These are phyloP conservation scores for Helogale parvula DNA, from an alignment of 2,113 vertebrate species.

Conservation along the genomic window DNA sequence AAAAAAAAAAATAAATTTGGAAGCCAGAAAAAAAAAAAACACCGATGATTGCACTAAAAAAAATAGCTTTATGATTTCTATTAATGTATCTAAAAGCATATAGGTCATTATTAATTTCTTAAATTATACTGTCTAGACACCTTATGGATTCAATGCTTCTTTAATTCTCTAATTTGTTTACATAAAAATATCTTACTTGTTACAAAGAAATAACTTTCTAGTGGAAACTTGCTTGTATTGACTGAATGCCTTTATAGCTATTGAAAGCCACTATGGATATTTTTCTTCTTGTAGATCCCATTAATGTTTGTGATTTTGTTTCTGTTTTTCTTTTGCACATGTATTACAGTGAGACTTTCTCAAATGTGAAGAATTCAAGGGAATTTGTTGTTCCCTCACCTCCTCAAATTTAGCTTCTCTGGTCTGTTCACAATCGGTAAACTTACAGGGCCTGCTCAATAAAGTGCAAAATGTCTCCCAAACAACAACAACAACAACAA, in stretches of 20 bases:
- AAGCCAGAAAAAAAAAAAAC: too few relatives aligned
- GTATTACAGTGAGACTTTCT: neutral
- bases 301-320: neutral
- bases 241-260: neutral
- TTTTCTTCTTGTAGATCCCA: neutral
- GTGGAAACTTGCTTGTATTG: neutral
- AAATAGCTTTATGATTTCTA: too few relatives aligned
- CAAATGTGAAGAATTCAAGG: neutral
- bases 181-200: neutral
- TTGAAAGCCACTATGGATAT: neutral
- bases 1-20: too few relatives aligned
- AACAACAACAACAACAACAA: conserved; percentile 54
- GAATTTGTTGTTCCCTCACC: neutral
- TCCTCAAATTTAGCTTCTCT: neutral
- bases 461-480: conserved; percentile 64
- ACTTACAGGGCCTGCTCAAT: conserved; percentile 71
- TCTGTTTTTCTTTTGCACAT: neutral
- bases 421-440: neutral
- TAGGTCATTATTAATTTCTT: too few relatives aligned
- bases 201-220: neutral
- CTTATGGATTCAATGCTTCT: neutral
- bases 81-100: too few relatives aligned
- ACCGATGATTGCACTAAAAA: too few relatives aligned
- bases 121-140: too few relatives aligned
- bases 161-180: neutral